phyloP scores from a whole-genome alignment of 2,113 vertebrate genomes.

The Nematolebias whitei region DNA sequence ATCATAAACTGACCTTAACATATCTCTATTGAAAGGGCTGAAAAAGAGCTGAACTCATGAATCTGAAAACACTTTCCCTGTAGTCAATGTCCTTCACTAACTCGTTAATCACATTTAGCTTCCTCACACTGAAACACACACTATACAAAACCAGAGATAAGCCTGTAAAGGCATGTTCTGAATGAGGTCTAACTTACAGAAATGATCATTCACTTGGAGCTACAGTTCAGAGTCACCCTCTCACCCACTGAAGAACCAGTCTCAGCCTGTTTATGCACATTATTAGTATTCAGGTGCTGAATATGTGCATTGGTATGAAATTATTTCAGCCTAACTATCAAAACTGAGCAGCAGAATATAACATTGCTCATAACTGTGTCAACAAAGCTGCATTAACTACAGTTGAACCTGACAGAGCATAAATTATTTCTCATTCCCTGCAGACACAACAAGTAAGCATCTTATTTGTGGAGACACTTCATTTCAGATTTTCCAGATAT shows the following conservation, averaged over 20 bases:
- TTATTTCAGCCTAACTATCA: constrained; percentile 61
- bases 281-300: constrained; percentile 53
- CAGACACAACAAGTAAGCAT: constrained; percentile 12
- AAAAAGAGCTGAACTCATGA: neutral
- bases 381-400: constrained; percentile 31
- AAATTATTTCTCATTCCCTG: constrained; percentile 45
- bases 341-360: constrained; percentile 49
- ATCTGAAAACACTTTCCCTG: no score
- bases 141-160: constrained; percentile 26
- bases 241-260: constrained; percentile 41
- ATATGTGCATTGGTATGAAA: constrained; percentile 35
- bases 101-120: neutral
- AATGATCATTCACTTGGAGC: constrained; percentile 9
- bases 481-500: constrained; percentile 21
- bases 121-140: constrained; percentile 20
- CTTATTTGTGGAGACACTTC: constrained; percentile 25
- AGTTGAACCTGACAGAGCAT: constrained; percentile 9
- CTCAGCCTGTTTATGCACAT: constrained; percentile 34
- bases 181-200: constrained; percentile 16
- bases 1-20: neutral
- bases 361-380: constrained; percentile 31
- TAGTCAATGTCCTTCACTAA: neutral
- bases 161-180: neutral
- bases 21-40: neutral
- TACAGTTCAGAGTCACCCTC: constrained; percentile 40